phyloP scores from a whole-genome alignment of 2,888 invertebrate species.

The Agonum fuliginosum region DNA sequence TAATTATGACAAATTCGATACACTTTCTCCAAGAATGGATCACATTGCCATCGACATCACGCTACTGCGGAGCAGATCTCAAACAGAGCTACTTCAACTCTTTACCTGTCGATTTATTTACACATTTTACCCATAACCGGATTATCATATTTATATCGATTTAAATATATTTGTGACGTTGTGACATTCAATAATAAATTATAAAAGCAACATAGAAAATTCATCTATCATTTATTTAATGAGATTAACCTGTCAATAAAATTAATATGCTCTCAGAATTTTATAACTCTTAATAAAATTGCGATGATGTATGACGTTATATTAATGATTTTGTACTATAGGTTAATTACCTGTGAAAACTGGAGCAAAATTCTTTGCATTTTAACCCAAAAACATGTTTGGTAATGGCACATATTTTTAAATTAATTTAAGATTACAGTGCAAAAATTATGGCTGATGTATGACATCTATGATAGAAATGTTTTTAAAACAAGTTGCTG shows the following conservation, averaged over 20 bases:
- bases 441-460: slow-evolving; percentile 3
- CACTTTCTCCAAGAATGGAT: slow-evolving; percentile 48
- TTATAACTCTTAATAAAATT: background rate
- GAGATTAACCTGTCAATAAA: background rate
- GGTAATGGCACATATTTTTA: background rate
- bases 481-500: slow-evolving; percentile 7
- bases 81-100: background rate
- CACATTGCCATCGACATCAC: background rate
- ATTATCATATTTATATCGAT: slow-evolving; percentile 10
- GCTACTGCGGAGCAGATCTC: background rate
- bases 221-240: background rate
- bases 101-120: background rate
- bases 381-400: slow-evolving; percentile 23
- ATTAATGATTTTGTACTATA: background rate
- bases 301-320: no score
- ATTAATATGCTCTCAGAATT: background rate
- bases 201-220: background rate
- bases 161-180: no score
- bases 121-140: background rate
- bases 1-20: slow-evolving; percentile 53
- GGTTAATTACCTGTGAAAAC: background rate
- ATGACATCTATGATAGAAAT: background rate
- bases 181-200: slow-evolving; percentile 5
- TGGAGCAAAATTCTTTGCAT: slow-evolving; percentile 15
- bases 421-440: slow-evolving; percentile 9